Evolutionary conservation across 64 coral and sea anemone genomes (phyloP).

Genomic region (Cladopsammia gracilis): DNA sequence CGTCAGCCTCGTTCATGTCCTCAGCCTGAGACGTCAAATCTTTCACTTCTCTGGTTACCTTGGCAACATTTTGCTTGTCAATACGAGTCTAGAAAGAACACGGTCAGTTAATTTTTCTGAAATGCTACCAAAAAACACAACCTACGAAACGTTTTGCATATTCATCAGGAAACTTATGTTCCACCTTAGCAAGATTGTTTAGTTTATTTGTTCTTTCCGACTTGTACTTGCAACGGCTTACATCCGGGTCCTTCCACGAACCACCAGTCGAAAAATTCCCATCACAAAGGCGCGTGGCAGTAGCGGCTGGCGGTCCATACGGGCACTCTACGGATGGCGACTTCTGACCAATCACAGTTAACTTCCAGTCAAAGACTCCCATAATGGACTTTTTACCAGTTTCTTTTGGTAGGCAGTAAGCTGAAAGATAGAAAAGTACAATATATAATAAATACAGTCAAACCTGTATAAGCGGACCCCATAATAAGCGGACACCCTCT

Average conservation of each 20-base stretch:
- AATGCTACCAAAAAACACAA: background rate
- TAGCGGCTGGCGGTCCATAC: slow-evolving; percentile 2
- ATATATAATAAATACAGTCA: background rate
- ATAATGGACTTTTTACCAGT: slow-evolving; percentile 46
- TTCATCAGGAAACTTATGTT: background rate
- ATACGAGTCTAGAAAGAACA: background rate
- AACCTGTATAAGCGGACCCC: too few species aligned
- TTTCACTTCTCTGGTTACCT: slow-evolving; percentile 17
- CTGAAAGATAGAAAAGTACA: background rate
- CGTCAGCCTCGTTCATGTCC: slow-evolving; percentile 63
- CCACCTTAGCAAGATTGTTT: slow-evolving; percentile 41
- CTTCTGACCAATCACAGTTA: slow-evolving; percentile 29
- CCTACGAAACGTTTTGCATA: too few species aligned
- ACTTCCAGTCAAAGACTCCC: slow-evolving; percentile 44
- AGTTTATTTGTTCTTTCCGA: slow-evolving; percentile 36
- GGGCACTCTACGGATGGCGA: slow-evolving; percentile 20
- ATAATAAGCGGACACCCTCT: too few species aligned
- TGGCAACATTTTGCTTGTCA: slow-evolving; percentile 17
- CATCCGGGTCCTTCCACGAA: slow-evolving; percentile 24
- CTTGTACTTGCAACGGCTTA: slow-evolving; percentile 23
- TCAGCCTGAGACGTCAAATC: slow-evolving; percentile 34
- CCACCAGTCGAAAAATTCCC: slow-evolving; percentile 64
- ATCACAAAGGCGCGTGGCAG: slow-evolving; percentile 47
- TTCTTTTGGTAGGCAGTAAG: background rate
- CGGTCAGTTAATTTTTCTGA: background rate